These are phyloP conservation scores for Microchrysa polita DNA, from an alignment of 2,888 invertebrate species.

Conservation along the genomic window DNA sequence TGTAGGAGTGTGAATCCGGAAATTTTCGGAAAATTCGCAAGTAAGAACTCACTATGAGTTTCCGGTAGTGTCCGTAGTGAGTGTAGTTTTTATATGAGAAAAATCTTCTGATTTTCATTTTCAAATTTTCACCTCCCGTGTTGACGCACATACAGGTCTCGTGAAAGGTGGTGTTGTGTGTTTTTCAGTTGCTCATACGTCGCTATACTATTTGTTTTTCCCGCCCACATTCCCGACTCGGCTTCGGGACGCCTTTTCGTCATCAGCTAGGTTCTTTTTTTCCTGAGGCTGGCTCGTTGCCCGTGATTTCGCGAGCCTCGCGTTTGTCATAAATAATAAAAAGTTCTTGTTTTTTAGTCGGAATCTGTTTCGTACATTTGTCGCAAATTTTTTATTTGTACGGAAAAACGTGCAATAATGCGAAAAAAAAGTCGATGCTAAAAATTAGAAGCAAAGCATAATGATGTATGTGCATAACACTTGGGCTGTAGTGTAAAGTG, in stretches of 20 bases:
- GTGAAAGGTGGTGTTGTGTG: too few species aligned
- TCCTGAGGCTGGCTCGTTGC: not conserved
- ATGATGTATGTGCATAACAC: not conserved
- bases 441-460: not conserved
- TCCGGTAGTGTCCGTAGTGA: slow-evolving; percentile 1
- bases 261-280: not conserved
- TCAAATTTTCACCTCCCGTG: not conserved
- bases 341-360: too few species aligned
- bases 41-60: not conserved
- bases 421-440: slow-evolving; percentile 22
- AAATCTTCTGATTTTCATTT: not conserved
- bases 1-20: slow-evolving; percentile 19
- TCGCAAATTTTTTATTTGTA: not conserved
- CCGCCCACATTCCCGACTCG: slow-evolving; percentile 8
- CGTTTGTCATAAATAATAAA: not conserved
- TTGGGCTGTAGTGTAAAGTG: too few species aligned
- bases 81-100: not conserved
- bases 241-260: not conserved
- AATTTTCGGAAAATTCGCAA: not conserved
- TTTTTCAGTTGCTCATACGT: not conserved
- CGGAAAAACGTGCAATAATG: not conserved
- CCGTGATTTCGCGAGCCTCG: not conserved
- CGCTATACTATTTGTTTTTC: not conserved
- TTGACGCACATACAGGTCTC: not conserved
- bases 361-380: not conserved